Percentiles rank a stretch among this genome's conserved stretches.
Evolutionary conservation across 2,888 invertebrate genomes (phyloP).

Genomic region (Pyrrhia umbra): DNA sequence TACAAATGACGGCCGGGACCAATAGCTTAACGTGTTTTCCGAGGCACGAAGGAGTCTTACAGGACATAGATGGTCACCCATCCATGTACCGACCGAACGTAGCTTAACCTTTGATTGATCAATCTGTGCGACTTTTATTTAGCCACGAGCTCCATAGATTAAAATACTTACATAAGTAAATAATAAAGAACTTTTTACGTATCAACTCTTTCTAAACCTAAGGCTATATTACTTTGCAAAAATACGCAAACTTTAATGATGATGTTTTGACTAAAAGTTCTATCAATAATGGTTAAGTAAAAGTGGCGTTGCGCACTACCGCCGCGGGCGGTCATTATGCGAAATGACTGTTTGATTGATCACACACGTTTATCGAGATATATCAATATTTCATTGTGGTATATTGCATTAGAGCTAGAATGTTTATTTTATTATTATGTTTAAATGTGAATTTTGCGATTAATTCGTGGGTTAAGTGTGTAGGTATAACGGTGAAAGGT

Average conservation of each 20-base stretch:
- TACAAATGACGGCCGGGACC: no score
- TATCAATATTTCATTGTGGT: constrained; percentile 52
- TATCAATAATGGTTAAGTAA: constrained; percentile 53
- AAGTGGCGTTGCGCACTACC: constrained; percentile 28
- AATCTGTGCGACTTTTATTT: no score
- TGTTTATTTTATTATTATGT: constrained; percentile 12
- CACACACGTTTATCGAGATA: constrained; percentile 39
- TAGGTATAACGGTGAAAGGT: constrained; percentile 26
- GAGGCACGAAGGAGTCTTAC: no score
- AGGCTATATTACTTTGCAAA: constrained; percentile 38
- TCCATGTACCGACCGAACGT: no score
- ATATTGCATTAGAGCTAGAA: constrained; percentile 46
- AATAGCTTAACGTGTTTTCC: no score
- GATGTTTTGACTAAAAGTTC: constrained; percentile 46
- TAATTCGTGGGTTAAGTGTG: constrained; percentile 31
- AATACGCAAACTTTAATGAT: constrained; percentile 45
- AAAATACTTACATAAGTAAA: background rate
- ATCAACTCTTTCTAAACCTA: constrained; percentile 26
- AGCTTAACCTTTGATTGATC: no score
- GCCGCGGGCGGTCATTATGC: constrained; percentile 61
- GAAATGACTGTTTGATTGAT: constrained; percentile 60
- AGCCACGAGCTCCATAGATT: no score
- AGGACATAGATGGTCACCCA: no score
- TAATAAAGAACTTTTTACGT: constrained; percentile 12
- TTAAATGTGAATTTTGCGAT: constrained; percentile 22